Base-by-base conservation (phyloP, 2,113 vertebrate genomes). In the Pluvialis apricaria region DNA sequence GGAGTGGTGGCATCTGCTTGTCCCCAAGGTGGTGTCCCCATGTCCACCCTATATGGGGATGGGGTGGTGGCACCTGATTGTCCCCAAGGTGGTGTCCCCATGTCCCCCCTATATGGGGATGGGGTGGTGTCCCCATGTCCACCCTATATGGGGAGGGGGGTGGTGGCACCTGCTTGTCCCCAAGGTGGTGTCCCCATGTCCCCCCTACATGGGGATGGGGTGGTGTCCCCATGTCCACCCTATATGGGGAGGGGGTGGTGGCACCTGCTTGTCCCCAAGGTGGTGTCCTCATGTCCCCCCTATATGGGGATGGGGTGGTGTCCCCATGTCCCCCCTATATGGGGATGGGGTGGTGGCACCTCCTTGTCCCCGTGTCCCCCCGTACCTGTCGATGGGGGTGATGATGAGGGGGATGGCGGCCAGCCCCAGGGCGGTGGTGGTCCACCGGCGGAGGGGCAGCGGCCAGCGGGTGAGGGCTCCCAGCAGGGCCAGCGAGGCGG, bases 321-420 rank as follows among this genome's bases (percentile, higher is more conserved):
- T 4, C 51, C 25, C 51, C 25, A 22, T 22, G 57, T n/a, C 12
- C 17, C 26, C 2, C 62, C 8, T 5, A 54, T 52, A 54, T 28
- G 26, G 52, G 12, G 32, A 22, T n/a, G 32, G 32, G 60, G 36
- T 18, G 36, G 60, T 29, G 62, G 11, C 38, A 31, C 62, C 36
- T 4, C 0, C 60, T 28, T 2, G 15, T 38, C 36, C 36, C 36
- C 15, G 10, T 10, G 16, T 28, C 12, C 17, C 26, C 2, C 62
- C 8, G 64, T 34, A 72, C 99, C 99, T 99, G 98, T 99, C 99
- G 2, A 99, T 99, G 77, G 99, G 99, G 24, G 97, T 99, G 93
- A 99, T 98, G 96, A 99, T 99, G 97, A 99, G 60, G 8, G 99
- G 99, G 93, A 99, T 99, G 54, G 98, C 97, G 10, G 99, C 98